phyloP scores from a whole-genome alignment of 2,113 vertebrate species.

The Ictidomys tridecemlineatus region DNA sequence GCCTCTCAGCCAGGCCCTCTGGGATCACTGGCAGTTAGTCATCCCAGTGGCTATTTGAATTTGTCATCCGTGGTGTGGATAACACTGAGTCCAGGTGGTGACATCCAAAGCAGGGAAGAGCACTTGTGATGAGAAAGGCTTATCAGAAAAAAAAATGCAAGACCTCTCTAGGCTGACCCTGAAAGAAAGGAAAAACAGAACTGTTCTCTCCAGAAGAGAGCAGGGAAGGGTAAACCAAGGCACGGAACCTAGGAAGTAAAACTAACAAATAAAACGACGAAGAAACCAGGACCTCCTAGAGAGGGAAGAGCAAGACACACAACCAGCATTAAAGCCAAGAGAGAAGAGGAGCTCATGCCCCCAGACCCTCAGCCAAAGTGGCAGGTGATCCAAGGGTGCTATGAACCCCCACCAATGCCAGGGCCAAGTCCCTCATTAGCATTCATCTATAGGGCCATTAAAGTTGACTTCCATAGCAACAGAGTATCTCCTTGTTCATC shows the following conservation, averaged over 20 bases:
- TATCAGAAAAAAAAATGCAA: conserved; percentile 10
- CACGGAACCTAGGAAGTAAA: neutral
- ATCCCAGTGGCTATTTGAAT: neutral
- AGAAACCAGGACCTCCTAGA: neutral
- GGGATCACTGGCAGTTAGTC: neutral
- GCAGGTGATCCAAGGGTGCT: neutral
- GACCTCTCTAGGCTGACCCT: neutral
- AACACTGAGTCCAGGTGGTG: neutral
- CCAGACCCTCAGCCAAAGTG: neutral
- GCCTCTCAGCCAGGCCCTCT: neutral
- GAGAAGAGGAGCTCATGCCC: neutral
- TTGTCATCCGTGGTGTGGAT: no score
- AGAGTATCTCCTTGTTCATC: neutral
- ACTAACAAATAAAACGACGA: neutral
- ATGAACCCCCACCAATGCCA: neutral
- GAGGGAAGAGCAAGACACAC: neutral
- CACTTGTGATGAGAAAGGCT: neutral
- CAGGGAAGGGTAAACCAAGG: neutral
- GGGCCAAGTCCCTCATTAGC: neutral
- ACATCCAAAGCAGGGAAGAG: neutral
- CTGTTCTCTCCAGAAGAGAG: neutral
- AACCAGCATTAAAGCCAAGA: neutral
- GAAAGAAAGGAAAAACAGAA: neutral
- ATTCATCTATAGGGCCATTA: neutral
- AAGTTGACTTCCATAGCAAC: neutral